phyloP scores from a whole-genome alignment of 2,113 vertebrate genomes.

The Herpailurus yagouaroundi region DNA sequence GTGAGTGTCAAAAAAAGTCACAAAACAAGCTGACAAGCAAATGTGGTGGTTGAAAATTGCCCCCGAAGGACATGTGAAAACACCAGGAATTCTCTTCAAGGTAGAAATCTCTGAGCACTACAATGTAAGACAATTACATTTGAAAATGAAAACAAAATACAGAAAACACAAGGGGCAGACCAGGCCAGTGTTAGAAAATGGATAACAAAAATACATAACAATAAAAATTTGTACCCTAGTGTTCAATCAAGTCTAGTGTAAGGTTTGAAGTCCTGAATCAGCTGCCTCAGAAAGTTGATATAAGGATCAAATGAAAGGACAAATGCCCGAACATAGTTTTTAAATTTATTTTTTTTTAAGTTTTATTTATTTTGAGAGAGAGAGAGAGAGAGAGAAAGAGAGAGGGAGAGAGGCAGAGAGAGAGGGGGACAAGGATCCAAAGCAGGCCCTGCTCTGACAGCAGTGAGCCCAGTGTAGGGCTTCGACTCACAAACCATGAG shows the following conservation, averaged over 20 bases:
- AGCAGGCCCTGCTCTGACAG: too few relatives aligned
- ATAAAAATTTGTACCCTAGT: neutral
- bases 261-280: neutral
- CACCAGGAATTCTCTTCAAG: neutral
- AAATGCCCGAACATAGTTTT: neutral
- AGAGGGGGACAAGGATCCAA: too few relatives aligned
- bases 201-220: neutral
- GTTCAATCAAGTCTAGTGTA: neutral
- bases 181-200: neutral
- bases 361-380: too few relatives aligned
- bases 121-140: neutral
- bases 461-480: too few relatives aligned
- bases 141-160: constrained; percentile 31
- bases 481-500: too few relatives aligned
- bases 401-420: too few relatives aligned
- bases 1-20: neutral
- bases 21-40: constrained; percentile 1
- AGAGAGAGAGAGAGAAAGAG: too few relatives aligned
- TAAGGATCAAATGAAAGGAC: neutral
- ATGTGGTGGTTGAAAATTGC: neutral
- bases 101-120: neutral
- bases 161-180: neutral
- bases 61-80: neutral
- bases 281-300: neutral
- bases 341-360: too few relatives aligned